Conservation (phyloP, 2,888 invertebrate genomes). For the Heliconius sara region DNA sequence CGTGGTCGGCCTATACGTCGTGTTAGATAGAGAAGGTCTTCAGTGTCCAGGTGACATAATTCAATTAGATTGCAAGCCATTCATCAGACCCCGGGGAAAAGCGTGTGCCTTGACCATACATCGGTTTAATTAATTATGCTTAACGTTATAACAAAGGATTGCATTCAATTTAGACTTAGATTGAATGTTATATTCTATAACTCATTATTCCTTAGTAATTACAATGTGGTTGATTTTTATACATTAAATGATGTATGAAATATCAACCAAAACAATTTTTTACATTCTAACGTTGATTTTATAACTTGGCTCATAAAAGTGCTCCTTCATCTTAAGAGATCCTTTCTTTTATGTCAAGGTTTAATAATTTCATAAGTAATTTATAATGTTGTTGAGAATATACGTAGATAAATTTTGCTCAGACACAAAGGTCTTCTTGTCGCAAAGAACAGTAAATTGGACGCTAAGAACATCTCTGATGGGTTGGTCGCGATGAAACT, state of each 20-base stretch:
- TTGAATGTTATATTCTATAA: neutral
- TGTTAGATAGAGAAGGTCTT: constrained; percentile 26
- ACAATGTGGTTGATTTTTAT: too few species aligned
- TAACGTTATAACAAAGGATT: constrained; percentile 9
- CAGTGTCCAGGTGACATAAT: constrained; percentile 51
- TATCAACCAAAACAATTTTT: neutral
- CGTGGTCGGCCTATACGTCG: constrained; percentile 4
- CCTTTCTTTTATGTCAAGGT: constrained; percentile 7
- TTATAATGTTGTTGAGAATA: constrained; percentile 21
- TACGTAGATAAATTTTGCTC: constrained; percentile 20
- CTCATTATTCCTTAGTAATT: too few species aligned
- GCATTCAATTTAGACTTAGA: neutral
- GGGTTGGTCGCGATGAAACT: constrained; percentile 32
- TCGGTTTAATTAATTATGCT: constrained; percentile 15
- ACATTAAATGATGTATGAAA: too few species aligned
- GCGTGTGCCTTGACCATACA: constrained; percentile 34
- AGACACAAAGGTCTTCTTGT: constrained; percentile 26
- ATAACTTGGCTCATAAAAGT: neutral
- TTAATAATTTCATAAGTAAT: constrained; percentile 30
- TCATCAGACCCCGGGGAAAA: constrained; percentile 45
- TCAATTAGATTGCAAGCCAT: constrained; percentile 53
- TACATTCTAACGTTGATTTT: neutral
- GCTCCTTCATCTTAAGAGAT: constrained; percentile 4
- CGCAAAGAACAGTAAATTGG: constrained; percentile 34
- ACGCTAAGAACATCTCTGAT: constrained; percentile 30